Evolutionary conservation across 1,140 invertebrate genomes (phyloP), one percentile per base, ranked within the genome.

Genomic region (Proctacanthus coquilletti): DNA sequence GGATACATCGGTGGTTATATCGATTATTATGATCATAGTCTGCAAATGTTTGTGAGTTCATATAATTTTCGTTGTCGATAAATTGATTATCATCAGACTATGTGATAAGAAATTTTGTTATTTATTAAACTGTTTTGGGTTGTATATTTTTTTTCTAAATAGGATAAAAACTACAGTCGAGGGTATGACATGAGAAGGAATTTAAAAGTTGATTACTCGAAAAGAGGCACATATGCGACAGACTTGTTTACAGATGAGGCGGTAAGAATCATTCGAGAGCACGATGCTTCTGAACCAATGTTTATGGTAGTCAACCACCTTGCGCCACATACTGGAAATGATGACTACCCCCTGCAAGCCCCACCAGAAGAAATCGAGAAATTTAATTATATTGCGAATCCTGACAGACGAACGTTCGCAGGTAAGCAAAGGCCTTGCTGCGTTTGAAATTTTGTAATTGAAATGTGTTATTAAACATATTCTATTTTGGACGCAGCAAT

Each of bases 1-100:
- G 86, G 87, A 9, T 88, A 87, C 52, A 84, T 77, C 69, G 74
- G 77, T 34, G 84, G 81, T 3, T 72, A 75, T 33, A 72, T 85
- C 40, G 85, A 89, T 59, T 91, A 91, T 50, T 89, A 80, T 53
- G 70, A 77, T 43, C 81, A 88, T 41, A 63, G 61, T 3, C 54
- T 69, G 2, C 53, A 67, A 42, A 72, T 74, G 46, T 65, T 64
- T 23, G 71, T 74, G 53, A 58, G 43, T n/a, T 21, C 15, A 33
- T 17, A 5, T 4, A 15, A 33, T 36, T 9, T 3, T 36, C 17
- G 4, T 20, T 36, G n/a, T 36, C 20, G 14, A 15, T 8, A 4
- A 17, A 38, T 14, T 5, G 3, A 33, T 33, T 33, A 17, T 33
- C n/a, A n/a, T n/a, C n/a, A n/a, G n/a, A n/a, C n/a, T n/a, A n/a